A percentile compares a stretch with the other conserved stretches of the same genome.
Evolutionary conservation across 2,888 invertebrate genomes (phyloP).

Genomic region (Drosophila flavopinicola): DNA sequence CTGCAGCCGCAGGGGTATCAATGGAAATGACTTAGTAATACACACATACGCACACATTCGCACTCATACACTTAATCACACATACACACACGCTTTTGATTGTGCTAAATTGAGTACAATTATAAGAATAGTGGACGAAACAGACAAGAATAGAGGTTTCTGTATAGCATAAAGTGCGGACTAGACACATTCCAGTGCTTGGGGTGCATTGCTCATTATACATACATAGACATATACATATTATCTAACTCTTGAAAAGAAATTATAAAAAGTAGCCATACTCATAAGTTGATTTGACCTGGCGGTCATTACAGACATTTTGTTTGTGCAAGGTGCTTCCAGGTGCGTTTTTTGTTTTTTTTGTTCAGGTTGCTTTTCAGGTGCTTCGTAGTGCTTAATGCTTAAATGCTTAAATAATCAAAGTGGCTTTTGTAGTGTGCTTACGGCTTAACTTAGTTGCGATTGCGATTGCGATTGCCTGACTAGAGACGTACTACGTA

Average conservation of each 20-base stretch:
- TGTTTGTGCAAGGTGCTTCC: constrained; percentile 39
- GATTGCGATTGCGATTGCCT: constrained; percentile 24
- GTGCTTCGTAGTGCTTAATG: constrained; percentile 30
- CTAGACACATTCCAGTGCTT: constrained; percentile 43
- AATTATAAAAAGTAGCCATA: constrained; percentile 1
- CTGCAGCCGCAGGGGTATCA: constrained; percentile 38
- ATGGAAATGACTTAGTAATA: constrained; percentile 20
- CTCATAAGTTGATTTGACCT: constrained; percentile 4
- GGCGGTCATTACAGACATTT: constrained; percentile 11
- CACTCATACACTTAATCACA: neutral
- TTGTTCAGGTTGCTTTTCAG: constrained; percentile 12
- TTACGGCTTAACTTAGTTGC: constrained; percentile 56
- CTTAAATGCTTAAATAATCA: constrained; percentile 28
- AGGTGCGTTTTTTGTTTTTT: neutral
- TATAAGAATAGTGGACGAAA: constrained; percentile 47
- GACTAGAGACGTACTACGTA: constrained; percentile 56
- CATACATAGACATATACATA: constrained; percentile 8
- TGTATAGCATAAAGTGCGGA: constrained; percentile 39
- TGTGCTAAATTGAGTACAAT: constrained; percentile 68
- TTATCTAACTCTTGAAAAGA: constrained; percentile 10
- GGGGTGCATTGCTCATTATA: constrained; percentile 39
- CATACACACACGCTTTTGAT: constrained; percentile 19
- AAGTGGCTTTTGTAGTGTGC: constrained; percentile 40
- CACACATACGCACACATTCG: constrained; percentile 2
- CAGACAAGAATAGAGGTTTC: constrained; percentile 38